Conservation (phyloP, 2,797 vertebrate species). For the Carcharodon carcharias region DNA sequence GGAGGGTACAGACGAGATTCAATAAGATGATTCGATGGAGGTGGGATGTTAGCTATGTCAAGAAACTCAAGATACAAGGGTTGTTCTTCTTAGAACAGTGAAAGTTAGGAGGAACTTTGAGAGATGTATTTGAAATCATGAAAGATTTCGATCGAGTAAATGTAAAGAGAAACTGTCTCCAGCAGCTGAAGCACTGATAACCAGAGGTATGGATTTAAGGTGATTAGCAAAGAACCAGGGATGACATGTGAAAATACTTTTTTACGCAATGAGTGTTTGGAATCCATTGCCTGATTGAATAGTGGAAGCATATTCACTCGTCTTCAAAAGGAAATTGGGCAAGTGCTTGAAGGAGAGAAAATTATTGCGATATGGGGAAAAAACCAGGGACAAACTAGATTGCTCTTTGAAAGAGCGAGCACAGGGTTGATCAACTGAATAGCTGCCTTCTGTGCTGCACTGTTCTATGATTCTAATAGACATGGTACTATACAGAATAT, state of each 20-base stretch:
- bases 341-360: background rate
- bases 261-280: background rate
- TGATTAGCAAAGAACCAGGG: background rate
- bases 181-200: background rate
- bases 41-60: background rate
- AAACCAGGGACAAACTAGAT: background rate
- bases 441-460: background rate
- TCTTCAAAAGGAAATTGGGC: background rate
- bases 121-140: background rate
- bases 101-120: background rate
- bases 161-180: background rate
- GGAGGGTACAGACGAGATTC: background rate
- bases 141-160: background rate
- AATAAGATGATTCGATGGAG: background rate
- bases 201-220: background rate
- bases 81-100: background rate
- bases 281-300: background rate
- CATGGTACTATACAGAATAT: background rate
- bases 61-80: background rate
- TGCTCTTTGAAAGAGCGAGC: background rate
- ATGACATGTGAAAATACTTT: background rate
- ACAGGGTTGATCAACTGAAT: background rate
- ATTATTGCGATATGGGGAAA: background rate
- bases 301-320: background rate
- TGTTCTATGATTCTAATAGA: background rate